Percentiles rank a stretch among this genome's conserved stretches.
phyloP scores from a whole-genome alignment of 2,888 invertebrate genomes.

The Omphaloscelis lunosa region DNA sequence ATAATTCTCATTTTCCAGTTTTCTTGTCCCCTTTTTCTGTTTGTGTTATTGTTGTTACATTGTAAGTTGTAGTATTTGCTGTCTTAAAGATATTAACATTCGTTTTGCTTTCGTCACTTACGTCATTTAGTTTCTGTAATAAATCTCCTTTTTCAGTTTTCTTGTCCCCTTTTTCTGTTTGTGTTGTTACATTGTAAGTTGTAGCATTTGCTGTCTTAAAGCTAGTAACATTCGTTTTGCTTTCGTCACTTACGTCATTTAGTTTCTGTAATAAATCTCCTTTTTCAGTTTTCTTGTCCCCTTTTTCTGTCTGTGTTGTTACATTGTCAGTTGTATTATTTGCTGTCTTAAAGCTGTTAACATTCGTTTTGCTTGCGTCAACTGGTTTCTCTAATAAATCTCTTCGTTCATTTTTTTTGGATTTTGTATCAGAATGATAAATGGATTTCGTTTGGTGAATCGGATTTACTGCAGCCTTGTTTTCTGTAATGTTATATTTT shows the following conservation, averaged over 20 bases:
- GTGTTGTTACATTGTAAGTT: neutral
- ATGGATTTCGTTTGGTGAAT: constrained; percentile 3
- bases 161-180: neutral
- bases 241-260: neutral
- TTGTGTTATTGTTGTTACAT: neutral
- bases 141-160: neutral
- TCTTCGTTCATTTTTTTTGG: neutral
- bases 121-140: neutral
- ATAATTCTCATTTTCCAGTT: neutral
- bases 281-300: neutral
- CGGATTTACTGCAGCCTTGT: neutral
- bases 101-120: neutral
- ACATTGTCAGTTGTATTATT: neutral
- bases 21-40: neutral
- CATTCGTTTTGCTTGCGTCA: neutral
- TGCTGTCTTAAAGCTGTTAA: neutral
- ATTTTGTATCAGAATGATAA: neutral
- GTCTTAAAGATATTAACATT: neutral
- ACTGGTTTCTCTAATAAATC: neutral
- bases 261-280: neutral
- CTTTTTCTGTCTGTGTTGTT: neutral
- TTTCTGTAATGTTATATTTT: neutral
- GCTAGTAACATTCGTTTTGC: neutral
- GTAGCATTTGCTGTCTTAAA: neutral
- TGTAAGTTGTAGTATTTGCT: neutral